A percentile compares a stretch with the other conserved stretches of the same genome.
Evolutionary conservation across 2,797 vertebrate species (phyloP).

Genomic region (Staurois parvus): DNA sequence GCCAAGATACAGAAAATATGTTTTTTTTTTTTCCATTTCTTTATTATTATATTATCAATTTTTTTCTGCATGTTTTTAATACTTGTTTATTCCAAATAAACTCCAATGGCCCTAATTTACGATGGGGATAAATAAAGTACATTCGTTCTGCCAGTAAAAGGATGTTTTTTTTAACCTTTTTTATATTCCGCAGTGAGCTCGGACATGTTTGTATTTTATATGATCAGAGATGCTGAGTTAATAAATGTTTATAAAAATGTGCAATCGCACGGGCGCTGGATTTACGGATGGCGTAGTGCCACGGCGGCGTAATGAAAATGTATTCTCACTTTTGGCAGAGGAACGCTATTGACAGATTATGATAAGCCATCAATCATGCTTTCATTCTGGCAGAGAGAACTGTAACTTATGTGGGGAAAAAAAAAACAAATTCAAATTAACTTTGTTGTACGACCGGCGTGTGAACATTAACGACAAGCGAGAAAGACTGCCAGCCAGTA

Average conservation of each 20-base stretch:
- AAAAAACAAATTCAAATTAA: conserved; percentile 29
- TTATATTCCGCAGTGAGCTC: background rate
- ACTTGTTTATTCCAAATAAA: conserved; percentile 20
- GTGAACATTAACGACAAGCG: conserved; percentile 6
- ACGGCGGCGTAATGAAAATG: conserved; percentile 42
- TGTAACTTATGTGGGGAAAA: conserved; percentile 17
- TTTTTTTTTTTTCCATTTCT: too few species aligned
- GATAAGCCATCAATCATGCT: conserved; percentile 51
- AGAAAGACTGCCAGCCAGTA: too few species aligned
- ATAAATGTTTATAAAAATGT: conserved; percentile 46
- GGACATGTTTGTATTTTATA: conserved; percentile 16
- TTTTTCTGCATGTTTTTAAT: background rate
- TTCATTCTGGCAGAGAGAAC: background rate
- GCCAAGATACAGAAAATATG: background rate
- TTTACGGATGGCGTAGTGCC: conserved; percentile 20
- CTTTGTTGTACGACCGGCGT: conserved; percentile 11
- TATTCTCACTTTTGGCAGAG: conserved; percentile 25
- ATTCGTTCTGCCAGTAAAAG: background rate
- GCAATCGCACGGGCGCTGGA: background rate
- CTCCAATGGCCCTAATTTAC: conserved; percentile 21
- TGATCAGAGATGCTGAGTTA: conserved; percentile 25
- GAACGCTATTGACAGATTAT: conserved; percentile 39
- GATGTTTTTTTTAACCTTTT: conserved; percentile 7
- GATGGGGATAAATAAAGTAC: background rate
- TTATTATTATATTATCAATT: too few species aligned